Percentiles rank a stretch among this genome's conserved stretches.
phyloP scores from a whole-genome alignment of 2,888 invertebrate genomes.

The Apotomis betuletana region DNA sequence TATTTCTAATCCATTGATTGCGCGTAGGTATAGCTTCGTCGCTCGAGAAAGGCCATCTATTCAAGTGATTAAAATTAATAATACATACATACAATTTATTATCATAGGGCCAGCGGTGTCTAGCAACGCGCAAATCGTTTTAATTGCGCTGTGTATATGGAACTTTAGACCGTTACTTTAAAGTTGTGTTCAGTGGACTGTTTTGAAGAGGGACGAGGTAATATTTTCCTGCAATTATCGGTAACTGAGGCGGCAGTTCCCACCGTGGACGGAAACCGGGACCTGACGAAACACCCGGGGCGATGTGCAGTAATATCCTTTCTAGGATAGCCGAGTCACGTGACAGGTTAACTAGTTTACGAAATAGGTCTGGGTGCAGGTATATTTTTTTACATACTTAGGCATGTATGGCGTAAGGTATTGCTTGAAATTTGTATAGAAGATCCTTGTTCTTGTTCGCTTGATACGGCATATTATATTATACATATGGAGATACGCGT shows the following conservation, averaged over 20 bases:
- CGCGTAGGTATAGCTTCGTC: conserved; percentile 10
- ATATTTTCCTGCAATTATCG: conserved; percentile 38
- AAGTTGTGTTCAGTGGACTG: conserved; percentile 3
- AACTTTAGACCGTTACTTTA: conserved; percentile 6
- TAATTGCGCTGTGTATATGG: not conserved
- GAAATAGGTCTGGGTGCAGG: not conserved
- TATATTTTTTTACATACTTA: too few relatives aligned
- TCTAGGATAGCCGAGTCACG: not conserved
- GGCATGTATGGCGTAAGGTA: too few relatives aligned
- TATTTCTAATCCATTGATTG: conserved; percentile 12
- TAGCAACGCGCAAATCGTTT: conserved; percentile 23
- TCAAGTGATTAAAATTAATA: conserved; percentile 26
- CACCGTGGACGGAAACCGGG: conserved; percentile 25
- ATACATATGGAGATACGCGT: too few relatives aligned
- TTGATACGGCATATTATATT: too few relatives aligned
- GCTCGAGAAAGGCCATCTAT: conserved; percentile 23
- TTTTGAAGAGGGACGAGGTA: conserved; percentile 16
- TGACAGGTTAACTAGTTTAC: conserved; percentile 8
- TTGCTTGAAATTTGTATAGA: too few relatives aligned
- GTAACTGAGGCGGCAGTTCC: conserved; percentile 19
- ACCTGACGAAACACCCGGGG: conserved; percentile 8
- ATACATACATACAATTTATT: conserved; percentile 26
- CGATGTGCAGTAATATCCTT: conserved; percentile 24
- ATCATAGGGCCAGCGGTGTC: conserved; percentile 16
- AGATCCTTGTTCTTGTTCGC: too few relatives aligned